Evolutionary conservation across 1,140 invertebrate species (phyloP).

Genomic region (Psix sp.): DNA sequence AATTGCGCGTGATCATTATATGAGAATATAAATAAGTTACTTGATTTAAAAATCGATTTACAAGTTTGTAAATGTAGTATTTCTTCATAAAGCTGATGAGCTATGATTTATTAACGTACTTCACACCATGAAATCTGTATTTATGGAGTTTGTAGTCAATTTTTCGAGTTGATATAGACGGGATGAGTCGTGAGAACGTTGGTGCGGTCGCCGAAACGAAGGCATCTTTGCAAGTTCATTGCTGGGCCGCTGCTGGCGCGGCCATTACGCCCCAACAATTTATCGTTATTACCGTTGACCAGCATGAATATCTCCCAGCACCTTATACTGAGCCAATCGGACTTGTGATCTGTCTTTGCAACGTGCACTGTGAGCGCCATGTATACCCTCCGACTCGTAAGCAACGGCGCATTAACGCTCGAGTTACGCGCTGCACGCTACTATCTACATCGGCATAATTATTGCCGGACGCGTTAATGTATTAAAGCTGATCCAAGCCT

Average conservation of each 20-base stretch:
- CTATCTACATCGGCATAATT: slow-evolving; percentile 76
- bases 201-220: slow-evolving; percentile 43
- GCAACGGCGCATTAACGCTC: slow-evolving; percentile 70
- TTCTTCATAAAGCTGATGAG: slow-evolving; percentile 56
- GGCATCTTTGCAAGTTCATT: slow-evolving; percentile 50
- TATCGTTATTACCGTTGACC: slow-evolving; percentile 72
- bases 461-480: slow-evolving; percentile 66
- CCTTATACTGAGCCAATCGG: slow-evolving; percentile 64
- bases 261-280: slow-evolving; percentile 69
- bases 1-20: slow-evolving; percentile 25
- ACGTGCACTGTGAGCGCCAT: slow-evolving; percentile 53
- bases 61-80: slow-evolving; percentile 38
- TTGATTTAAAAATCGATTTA: slow-evolving; percentile 31
- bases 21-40: slow-evolving; percentile 26
- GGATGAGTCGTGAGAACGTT: slow-evolving; percentile 49
- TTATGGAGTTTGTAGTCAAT: slow-evolving; percentile 53
- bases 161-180: slow-evolving; percentile 43
- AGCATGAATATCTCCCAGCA: slow-evolving; percentile 69
- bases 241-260: slow-evolving; percentile 62
- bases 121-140: slow-evolving; percentile 47
- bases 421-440: slow-evolving; percentile 67
- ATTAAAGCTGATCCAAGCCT: slow-evolving; percentile 58
- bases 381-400: slow-evolving; percentile 52
- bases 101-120: slow-evolving; percentile 53
- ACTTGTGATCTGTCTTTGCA: slow-evolving; percentile 69